Base-by-base conservation (phyloP, 2,113 vertebrate genomes). In the Empidonax traillii region DNA sequence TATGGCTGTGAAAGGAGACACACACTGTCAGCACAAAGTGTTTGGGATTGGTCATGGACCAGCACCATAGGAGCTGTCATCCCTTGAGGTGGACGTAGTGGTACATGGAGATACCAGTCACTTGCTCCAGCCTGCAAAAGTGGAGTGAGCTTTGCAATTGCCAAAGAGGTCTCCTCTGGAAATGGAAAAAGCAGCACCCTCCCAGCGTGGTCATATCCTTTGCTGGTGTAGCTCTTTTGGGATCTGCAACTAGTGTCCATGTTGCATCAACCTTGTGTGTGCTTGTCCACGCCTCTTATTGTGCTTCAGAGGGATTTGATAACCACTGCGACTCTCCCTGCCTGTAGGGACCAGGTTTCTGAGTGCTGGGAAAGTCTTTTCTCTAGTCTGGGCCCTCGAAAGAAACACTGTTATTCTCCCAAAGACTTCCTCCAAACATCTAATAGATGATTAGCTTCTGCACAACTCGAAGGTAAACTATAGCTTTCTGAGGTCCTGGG, bases 121-220 rank as follows among this genome's bases (percentile, higher is more conserved):
- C 35, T 15, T 7, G 3, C 39, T 58, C 24, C 12, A 47, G 56
- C 25, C 52, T 89, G 62, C 18, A 51, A 23, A 63, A 63, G 21
- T 9, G 16, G 31, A 66, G 8, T 2, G 21, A 33, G 47, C 49
- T 87, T 85, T 76, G 43, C 47, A 67, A 25, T 67, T 63, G 24
- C 43, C 22, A 49, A 52, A 67, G n/a, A 33, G 8, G 8, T 44
- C 8, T 82, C n/a, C 37, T 53, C 24, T 86, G 81, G 43, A 67
- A 72, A 39, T 2, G 2, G 58, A 55, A 84, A 67, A 46, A 59
- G 58, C 39, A 75, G 31, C 31, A 37, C 18, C 9, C 12, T 20
- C 7, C 8, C 30, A n/a, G 9, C 13, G n/a, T 0, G 0, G 23
- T 22, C 6, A 2, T 23, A 20, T 63, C 12, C 15, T 82, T 59